phyloP scores from a whole-genome alignment of 2,797 vertebrate species.

The Rhabdomys pumilio region DNA sequence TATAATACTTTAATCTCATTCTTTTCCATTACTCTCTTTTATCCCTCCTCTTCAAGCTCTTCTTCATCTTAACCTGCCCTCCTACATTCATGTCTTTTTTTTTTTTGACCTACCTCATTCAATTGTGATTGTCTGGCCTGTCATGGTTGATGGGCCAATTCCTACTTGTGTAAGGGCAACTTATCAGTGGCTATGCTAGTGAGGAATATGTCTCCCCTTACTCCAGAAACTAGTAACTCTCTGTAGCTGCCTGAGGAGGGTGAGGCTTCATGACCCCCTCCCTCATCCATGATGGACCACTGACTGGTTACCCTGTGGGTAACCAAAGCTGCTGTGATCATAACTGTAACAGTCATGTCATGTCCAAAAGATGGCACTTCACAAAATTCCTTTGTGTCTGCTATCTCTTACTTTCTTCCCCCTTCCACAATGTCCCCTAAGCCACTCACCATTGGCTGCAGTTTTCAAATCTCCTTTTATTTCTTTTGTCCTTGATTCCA shows the following conservation, averaged over 20 bases:
- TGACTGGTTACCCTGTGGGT: background rate
- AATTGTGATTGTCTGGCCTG: background rate
- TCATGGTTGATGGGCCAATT: background rate
- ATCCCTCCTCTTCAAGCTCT: background rate
- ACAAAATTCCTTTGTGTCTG: no score
- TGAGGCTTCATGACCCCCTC: background rate
- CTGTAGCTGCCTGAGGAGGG: background rate
- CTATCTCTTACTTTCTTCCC: background rate
- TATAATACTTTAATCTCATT: background rate
- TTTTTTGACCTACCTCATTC: background rate
- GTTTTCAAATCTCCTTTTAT: background rate
- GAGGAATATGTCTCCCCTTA: background rate
- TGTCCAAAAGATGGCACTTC: background rate
- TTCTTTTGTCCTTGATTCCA: background rate
- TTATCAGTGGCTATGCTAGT: no score
- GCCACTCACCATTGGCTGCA: background rate
- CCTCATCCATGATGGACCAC: no score
- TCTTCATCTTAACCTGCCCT: background rate
- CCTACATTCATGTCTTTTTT: background rate
- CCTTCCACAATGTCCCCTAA: background rate
- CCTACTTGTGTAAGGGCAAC: background rate
- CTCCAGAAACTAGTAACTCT: background rate
- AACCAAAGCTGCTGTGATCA: background rate
- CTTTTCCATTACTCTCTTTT: background rate
- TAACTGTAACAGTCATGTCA: background rate